A percentile compares a stretch with the other conserved stretches of the same genome.
Evolutionary conservation across 2,113 vertebrate species (phyloP).

Genomic region (Miniopterus natalensis): DNA sequence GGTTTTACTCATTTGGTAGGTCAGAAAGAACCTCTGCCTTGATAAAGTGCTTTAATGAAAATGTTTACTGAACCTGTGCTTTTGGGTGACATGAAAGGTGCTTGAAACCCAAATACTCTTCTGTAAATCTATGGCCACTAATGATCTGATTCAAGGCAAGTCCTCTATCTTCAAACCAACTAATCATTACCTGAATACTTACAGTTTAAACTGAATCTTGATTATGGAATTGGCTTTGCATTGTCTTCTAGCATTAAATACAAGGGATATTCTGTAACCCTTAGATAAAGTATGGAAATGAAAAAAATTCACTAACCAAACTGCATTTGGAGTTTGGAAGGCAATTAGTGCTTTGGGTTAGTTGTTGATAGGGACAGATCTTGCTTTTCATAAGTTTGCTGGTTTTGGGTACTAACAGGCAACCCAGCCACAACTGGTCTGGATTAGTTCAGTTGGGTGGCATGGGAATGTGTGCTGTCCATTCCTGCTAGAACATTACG

Average conservation of each 20-base stretch:
- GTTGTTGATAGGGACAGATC: not conserved
- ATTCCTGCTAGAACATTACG: slow-evolving; percentile 3
- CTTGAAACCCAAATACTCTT: slow-evolving; percentile 30
- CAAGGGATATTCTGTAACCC: not conserved
- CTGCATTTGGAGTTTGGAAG: not conserved
- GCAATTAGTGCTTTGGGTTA: not conserved
- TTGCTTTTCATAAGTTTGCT: slow-evolving; percentile 15
- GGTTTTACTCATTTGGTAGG: slow-evolving; percentile 48
- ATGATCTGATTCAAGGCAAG: slow-evolving; percentile 35
- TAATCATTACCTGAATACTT: not conserved
- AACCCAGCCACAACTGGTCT: not conserved
- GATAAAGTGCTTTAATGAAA: slow-evolving; percentile 60
- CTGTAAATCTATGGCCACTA: not conserved
- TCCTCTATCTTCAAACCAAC: not conserved
- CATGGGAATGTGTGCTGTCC: not conserved
- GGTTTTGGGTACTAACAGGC: not conserved
- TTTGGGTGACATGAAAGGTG: not conserved
- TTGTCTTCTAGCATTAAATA: not conserved
- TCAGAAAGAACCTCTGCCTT: slow-evolving; percentile 46
- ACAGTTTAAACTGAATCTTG: slow-evolving; percentile 22
- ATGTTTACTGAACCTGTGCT: not conserved
- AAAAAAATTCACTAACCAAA: not conserved
- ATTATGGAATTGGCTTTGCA: not conserved
- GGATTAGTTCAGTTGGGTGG: not conserved
- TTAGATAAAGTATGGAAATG: not conserved